Base-by-base conservation (phyloP, 2,113 vertebrate species). In the Cavia aperea region DNA sequence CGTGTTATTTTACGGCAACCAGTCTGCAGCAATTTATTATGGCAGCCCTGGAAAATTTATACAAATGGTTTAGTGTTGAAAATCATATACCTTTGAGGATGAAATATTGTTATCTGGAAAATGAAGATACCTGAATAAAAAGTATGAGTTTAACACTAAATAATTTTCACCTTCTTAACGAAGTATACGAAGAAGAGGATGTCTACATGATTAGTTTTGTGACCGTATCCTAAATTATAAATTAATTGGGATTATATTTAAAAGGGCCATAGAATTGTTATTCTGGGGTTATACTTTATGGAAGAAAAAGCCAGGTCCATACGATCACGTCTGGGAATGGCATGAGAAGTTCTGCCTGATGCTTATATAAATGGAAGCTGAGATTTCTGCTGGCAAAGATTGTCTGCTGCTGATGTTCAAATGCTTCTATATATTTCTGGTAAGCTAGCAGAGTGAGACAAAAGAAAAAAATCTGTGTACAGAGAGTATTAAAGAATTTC, bases 301-400 rank as follows among this genome's bases (percentile, higher is more conserved):
- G 62, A 92, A 72, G 23, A 70, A 46, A 85, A 90, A 90, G 79
- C 36, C 62, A 82, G 84, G 73, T 85, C 75, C 15, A 10, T 68
- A 54, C 93, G 51, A 63, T 89, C 87, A 92, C 90, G 82, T 92
- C 84, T 95, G 93, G 56, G 66, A 90, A 72, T 39, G 93, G 65
- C 29, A 82, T 70, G 66, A 79, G 62, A 83, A 58, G 13, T 83
- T 87, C 39, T 91, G 23, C 85, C 56, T 94, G 91, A 78, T 82
- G 73, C 75, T 91, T 93, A 78, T 70, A 36, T 60, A 92, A 94
- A 94, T 31, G 19, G 46, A 46, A 92, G 73, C 68, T 82, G 75
- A 91, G 68, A 92, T 79, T 94, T 78, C 83, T 78, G 13, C 62
- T 92, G 90, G 84, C 91, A 81, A 89, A 88, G 46, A 85, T 43